Evolutionary conservation across 2,888 invertebrate species (phyloP), one percentile per base, ranked within the genome.

Genomic region (Spilosoma lubricipeda): DNA sequence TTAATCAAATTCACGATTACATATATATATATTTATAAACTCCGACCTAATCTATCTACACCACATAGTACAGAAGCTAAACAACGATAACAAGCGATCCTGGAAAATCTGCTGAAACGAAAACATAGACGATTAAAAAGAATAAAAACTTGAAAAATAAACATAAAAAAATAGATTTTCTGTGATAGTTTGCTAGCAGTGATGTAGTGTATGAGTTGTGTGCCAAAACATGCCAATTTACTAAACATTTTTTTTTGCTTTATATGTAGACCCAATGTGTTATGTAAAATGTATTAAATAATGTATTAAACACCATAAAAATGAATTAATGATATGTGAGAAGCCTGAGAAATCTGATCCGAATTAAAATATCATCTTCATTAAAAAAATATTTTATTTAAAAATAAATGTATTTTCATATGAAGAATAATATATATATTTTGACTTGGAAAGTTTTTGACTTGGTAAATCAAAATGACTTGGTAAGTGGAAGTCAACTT

Each of bases 251-350:
- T 73, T 76, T 75, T 73, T 75, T 80, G 70, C 83, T 80, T 79
- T 73, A 76, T 72, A 85, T 88, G 93, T 94, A 94, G 94, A 95
- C 94, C 95, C 94, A 95, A 88, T 87, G 93, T 93, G 90, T 92
- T 81, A 89, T 90, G 92, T 92, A 84, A 81, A 87, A 90, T 91
- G 89, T 88, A 81, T 56, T 80, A 80, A 79, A 76, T 79, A 81
- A 48, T 82, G 75, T 63, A 67, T 73, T 30, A n/a, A 20, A 39
- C 48, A 67, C 64, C 67, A 67, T 68, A 75, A 71, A 68, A 67
- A 64, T 56, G 33, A 66, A 70, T n/a, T 56, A 56, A 56, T 56
- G 11, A 56, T n/a, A 56, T n/a, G 0, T n/a, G 7, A 20, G 23
- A 52, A 42, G 15, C 15, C 42, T 4, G 18, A 45, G 1, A 15